Base-by-base conservation (phyloP, 2,888 invertebrate genomes). In the Pachycephus smyrnensis region DNA sequence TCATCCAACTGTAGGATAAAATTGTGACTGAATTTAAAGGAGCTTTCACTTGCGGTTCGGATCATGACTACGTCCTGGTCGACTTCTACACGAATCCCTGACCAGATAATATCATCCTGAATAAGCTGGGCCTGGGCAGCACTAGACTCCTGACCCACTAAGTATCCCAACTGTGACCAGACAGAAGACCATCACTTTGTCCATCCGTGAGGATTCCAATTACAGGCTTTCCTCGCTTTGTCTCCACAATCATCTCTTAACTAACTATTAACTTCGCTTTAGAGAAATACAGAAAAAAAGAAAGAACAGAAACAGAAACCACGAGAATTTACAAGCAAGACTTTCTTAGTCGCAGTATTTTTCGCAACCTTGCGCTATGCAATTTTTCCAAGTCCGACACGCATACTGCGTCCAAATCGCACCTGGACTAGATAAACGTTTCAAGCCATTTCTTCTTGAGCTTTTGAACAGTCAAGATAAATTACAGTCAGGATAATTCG, bases 61-160 rank as follows among this genome's bases (percentile, higher is more conserved):
- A 35, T 35, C 55, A 23, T 23, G 55, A 69, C 73, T 33, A 68
- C 12, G 40, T 73, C 77, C 33, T 76, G 68, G 36, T 73, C 35
- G 55, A 55, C 55, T 55, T 55, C 55, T 23, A 55, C 9, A 55
- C 12, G 6, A 71, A 31, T 71, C 71, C 79, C 78, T 81, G 81
- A 71, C 76, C 78, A 80, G 80, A 83, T 84, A 85, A 84, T 81
- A 84, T 83, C 79, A 79, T 86, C 80, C 77, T 73, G 77, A 77
- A 80, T 75, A 76, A 77, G 40, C 36, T 68, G 71, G 36, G 77
- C 78, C 69, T 73, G 69, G 68, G 33, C 36, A 36, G 69, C 80
- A 85, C 84, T 55, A 55, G 84, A 86, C 85, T 87, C 83, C 78
- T 88, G 90, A 88, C 90, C 91, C 85, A 89, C 86, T 89, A 89